A percentile compares a stretch with the other conserved stretches of the same genome.
Evolutionary conservation across 2,797 vertebrate genomes (phyloP).

Genomic region (Podargus strigoides): DNA sequence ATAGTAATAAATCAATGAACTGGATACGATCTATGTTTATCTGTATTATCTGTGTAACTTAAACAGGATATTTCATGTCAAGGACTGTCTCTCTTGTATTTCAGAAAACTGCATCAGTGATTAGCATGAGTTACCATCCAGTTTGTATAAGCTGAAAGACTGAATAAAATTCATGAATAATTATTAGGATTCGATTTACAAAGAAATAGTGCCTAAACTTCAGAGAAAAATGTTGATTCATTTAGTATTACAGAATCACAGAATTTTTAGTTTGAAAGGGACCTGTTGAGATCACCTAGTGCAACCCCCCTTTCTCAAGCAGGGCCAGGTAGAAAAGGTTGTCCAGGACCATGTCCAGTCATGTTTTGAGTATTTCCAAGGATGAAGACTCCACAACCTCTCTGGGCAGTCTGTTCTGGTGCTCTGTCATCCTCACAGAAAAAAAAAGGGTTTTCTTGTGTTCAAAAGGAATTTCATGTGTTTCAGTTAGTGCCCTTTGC

Average conservation of each 20-base stretch:
- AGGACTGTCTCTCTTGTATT: background rate
- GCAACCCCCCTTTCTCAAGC: background rate
- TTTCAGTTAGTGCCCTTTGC: background rate
- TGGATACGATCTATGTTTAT: too few relatives aligned
- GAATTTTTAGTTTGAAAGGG: background rate
- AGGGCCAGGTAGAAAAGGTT: background rate
- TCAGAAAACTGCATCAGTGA: background rate
- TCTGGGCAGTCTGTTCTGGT: background rate
- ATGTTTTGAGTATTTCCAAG: background rate
- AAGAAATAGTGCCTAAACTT: background rate
- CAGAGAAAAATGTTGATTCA: background rate
- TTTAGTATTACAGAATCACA: background rate
- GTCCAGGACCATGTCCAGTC: background rate
- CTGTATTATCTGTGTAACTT: background rate
- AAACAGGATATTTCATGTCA: background rate
- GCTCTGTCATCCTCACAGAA: background rate
- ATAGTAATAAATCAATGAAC: too few relatives aligned
- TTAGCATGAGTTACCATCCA: background rate
- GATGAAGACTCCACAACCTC: background rate
- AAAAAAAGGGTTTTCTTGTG: background rate
- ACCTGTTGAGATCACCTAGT: background rate
- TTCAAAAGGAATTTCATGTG: background rate
- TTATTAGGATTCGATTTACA: background rate
- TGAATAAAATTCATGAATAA: background rate
- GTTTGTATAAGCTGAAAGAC: background rate